Conservation (phyloP, 2,113 vertebrate species). For the Pedionomus torquatus region DNA sequence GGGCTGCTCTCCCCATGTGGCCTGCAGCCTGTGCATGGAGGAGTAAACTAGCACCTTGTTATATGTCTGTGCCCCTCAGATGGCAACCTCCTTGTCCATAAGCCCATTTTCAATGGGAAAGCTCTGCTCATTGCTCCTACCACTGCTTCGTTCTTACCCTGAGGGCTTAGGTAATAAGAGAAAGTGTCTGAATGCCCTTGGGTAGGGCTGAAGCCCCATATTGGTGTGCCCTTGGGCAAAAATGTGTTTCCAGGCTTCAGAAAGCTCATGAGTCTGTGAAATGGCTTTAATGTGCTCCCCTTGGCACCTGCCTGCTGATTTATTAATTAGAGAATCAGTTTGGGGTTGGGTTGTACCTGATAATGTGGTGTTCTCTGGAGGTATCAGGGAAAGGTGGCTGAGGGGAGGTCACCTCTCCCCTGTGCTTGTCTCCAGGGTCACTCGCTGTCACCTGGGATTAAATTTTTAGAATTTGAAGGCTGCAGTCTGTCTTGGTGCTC, state of each 20-base stretch:
- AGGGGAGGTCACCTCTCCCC: background rate
- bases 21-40: background rate
- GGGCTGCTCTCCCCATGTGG: rapidly evolving
- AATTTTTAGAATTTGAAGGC: background rate
- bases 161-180: background rate
- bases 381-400: background rate
- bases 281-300: background rate
- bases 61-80: background rate
- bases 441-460: background rate
- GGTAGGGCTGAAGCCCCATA: background rate
- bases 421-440: background rate
- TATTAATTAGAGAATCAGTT: constrained; percentile 22
- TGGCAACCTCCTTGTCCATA: background rate
- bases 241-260: background rate
- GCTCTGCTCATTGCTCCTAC: background rate
- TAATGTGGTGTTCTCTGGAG: background rate
- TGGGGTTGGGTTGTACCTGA: background rate
- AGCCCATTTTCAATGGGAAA: background rate
- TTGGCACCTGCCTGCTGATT: background rate
- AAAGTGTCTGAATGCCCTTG: background rate
- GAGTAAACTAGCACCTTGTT: background rate
- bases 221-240: background rate
- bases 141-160: background rate
- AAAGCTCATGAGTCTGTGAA: background rate
- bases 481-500: background rate